Conservation (phyloP, 2,797 vertebrate genomes). For the Myripristis jacobus region DNA sequence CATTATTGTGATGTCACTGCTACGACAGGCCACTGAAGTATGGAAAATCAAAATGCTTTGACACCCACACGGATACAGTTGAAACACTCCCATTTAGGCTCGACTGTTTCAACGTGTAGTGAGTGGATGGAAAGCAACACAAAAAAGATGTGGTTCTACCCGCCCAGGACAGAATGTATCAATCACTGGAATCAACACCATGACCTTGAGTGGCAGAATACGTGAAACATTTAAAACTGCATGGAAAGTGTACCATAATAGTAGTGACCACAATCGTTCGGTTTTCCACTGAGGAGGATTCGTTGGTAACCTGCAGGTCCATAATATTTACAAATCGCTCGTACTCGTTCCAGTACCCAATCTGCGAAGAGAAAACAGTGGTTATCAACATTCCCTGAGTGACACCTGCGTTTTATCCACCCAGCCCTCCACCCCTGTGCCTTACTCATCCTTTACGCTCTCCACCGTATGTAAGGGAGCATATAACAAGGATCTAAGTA, state of each 20-base stretch:
- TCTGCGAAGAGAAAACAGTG: conserved; percentile 85
- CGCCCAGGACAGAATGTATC: conserved; percentile 90
- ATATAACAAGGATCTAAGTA: conserved; percentile 20
- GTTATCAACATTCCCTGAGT: conserved; percentile 19
- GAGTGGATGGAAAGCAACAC: conserved; percentile 90
- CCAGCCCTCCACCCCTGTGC: background rate
- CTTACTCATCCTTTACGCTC: background rate
- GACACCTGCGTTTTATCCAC: background rate
- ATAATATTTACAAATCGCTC: conserved; percentile 95
- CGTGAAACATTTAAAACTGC: conserved; percentile 87
- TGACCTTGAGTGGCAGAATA: conserved; percentile 91
- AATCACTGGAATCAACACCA: conserved; percentile 87
- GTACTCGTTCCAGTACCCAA: conserved; percentile 99
- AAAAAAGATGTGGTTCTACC: conserved; percentile 89
- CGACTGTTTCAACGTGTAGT: conserved; percentile 89
- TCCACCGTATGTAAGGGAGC: conserved; percentile 4
- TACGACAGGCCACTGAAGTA: conserved; percentile 90
- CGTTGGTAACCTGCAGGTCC: conserved; percentile 93
- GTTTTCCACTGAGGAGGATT: conserved; percentile 96
- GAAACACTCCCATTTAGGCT: conserved; percentile 81
- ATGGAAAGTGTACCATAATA: conserved; percentile 97
- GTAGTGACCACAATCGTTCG: conserved; percentile 99
- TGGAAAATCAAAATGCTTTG: conserved; percentile 89
- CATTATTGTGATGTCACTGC: conserved; percentile 92
- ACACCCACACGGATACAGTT: conserved; percentile 89